phyloP scores from a whole-genome alignment of 2,113 vertebrate genomes.

The Fukomys damarensis region DNA sequence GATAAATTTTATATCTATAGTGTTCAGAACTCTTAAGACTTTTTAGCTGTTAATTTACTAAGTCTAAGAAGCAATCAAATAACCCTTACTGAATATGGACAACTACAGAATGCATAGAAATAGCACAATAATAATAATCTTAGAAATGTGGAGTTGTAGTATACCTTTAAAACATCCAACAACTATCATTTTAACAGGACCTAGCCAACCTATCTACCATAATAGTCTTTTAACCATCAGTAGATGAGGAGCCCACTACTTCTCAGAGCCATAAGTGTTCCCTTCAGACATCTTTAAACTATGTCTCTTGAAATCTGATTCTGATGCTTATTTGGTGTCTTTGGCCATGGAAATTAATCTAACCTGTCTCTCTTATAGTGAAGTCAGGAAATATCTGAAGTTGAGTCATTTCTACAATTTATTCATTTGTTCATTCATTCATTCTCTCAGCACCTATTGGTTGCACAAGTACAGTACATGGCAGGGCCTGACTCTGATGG shows the following conservation, averaged over 20 bases:
- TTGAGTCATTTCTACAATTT: neutral
- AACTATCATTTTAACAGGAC: neutral
- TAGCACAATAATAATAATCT: neutral
- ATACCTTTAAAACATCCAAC: neutral
- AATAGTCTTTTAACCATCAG: neutral
- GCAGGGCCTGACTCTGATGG: neutral
- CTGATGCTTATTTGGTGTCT: neutral
- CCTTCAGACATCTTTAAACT: neutral
- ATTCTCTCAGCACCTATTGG: neutral
- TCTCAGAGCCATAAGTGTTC: neutral
- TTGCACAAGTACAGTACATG: neutral
- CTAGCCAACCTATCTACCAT: neutral
- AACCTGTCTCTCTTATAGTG: neutral
- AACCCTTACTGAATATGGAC: neutral
- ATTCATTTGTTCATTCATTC: constrained; percentile 12
- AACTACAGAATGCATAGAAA: neutral
- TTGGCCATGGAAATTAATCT: constrained; percentile 3
- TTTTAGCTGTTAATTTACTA: constrained; percentile 31
- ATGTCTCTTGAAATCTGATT: neutral
- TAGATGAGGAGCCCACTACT: neutral
- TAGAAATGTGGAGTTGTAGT: neutral
- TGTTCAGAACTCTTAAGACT: neutral
- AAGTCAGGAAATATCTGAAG: neutral
- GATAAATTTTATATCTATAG: neutral
- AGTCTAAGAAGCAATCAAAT: neutral